Evolutionary conservation across 2,113 vertebrate genomes (phyloP), one percentile per base, ranked within the genome.

Genomic region (Aegithalos caudatus): DNA sequence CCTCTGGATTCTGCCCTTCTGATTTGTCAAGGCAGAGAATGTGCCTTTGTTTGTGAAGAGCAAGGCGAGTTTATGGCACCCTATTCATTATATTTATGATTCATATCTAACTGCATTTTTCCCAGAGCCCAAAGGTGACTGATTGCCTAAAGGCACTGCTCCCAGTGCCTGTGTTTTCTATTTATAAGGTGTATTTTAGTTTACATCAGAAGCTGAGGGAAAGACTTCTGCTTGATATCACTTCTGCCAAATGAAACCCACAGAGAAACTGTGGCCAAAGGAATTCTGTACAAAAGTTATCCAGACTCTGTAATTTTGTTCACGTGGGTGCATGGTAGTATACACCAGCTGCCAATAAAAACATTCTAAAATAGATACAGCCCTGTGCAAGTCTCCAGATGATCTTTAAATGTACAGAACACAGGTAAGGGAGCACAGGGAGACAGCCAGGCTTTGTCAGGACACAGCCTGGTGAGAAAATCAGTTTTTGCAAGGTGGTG

Each of bases 161-260:
- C 73, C 71, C 57, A 17, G 71, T 56, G 85, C 67, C 82, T 92
- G 44, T 67, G 42, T 92, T 86, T 96, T 93, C 95, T 92, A 76
- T 96, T 96, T 95, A 71, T 88, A 90, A 95, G 94, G 92, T 95
- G 95, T 71, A 94, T 84, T 96, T 96, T 80, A 90, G 76, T 95
- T 95, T 88, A 74, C 72, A 88, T 81, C 90, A 93, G 95, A 92
- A 89, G 73, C 79, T 51, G 88, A 95, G 76, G 88, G 56, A 88
- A 90, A 90, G 92, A 74, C 95, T 96, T 94, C 71, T 96, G 79
- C 87, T 78, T 94, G 88, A 92, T 96, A 92, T 66, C 84, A 60
- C 40, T 90, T 82, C 69, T 96, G 96, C 95, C 94, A 97, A 94
- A 73, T 16, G 87, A 97, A 97, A 94, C 87, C 93, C 93, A 53